phyloP scores from a whole-genome alignment of 2,113 vertebrate genomes.

The Columbina picui region DNA sequence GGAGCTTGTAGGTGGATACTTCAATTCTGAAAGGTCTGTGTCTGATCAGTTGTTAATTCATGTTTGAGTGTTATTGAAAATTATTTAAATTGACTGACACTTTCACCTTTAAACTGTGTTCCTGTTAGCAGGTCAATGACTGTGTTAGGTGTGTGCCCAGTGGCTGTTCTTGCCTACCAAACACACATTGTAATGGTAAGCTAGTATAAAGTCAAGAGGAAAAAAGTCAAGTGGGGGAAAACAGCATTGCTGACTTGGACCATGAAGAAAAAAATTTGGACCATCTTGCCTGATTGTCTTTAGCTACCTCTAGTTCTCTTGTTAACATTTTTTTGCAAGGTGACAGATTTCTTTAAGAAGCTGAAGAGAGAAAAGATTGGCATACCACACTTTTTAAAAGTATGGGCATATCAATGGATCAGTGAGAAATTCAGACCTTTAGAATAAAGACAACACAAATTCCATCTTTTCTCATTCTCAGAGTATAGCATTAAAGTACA shows the following conservation, averaged over 20 bases:
- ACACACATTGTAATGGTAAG: background rate
- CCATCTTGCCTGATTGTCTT: background rate
- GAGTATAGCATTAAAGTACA: background rate
- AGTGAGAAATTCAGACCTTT: background rate
- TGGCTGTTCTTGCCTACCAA: background rate
- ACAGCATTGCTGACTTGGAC: background rate
- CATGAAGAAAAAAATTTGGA: background rate
- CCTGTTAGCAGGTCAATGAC: background rate
- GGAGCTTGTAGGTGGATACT: background rate
- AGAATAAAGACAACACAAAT: background rate
- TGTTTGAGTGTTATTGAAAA: background rate
- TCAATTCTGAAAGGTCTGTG: background rate
- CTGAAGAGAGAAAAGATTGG: constrained; percentile 22
- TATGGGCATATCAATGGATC: background rate
- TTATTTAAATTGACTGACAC: background rate
- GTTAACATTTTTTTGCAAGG: constrained; percentile 27
- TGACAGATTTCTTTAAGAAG: constrained; percentile 44
- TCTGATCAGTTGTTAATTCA: background rate
- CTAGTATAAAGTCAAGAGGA: background rate
- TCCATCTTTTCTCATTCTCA: background rate
- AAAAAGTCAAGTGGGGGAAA: constrained; percentile 9
- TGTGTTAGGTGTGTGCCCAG: background rate
- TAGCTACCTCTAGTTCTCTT: background rate
- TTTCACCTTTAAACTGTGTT: background rate
- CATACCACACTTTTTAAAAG: background rate